These are phyloP conservation scores for Hyles lineata DNA, from an alignment of 2,888 invertebrate genomes.

Conservation along the genomic window DNA sequence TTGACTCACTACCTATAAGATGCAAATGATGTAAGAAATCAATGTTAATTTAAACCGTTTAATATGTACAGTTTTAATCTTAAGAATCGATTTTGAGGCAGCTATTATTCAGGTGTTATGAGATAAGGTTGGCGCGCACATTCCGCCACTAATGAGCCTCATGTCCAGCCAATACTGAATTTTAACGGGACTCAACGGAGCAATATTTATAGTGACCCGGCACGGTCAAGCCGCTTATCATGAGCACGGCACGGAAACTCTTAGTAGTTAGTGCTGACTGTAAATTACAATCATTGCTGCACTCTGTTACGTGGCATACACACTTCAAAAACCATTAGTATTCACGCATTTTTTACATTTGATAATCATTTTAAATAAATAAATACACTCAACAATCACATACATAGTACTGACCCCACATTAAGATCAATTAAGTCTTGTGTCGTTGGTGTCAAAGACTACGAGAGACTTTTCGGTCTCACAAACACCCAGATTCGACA, in stretches of 20 bases:
- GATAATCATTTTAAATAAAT: not conserved
- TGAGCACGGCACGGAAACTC: conserved; percentile 52
- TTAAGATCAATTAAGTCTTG: too few species aligned
- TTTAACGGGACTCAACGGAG: conserved; percentile 61
- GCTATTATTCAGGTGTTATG: conserved; percentile 24
- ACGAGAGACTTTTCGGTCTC: too few species aligned
- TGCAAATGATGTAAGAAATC: conserved; percentile 27
- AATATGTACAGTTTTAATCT: conserved; percentile 18
- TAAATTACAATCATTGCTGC: conserved; percentile 49
- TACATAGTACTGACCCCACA: too few species aligned
- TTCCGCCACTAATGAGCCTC: conserved; percentile 52
- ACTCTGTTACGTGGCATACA: conserved; percentile 37
- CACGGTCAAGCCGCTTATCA: conserved; percentile 60
- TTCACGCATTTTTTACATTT: not conserved
- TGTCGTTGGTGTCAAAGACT: too few species aligned
- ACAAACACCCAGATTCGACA: too few species aligned
- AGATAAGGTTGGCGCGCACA: conserved; percentile 25
- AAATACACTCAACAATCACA: too few species aligned
- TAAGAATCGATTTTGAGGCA: conserved; percentile 19
- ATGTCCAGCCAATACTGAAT: conserved; percentile 58
- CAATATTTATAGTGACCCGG: conserved; percentile 69
- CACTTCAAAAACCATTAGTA: conserved; percentile 19
- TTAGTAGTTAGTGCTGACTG: conserved; percentile 51
- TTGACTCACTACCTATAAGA: not conserved
- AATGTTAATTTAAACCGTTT: conserved; percentile 10